Evolutionary conservation across 2,888 invertebrate species (phyloP), one percentile per base, ranked within the genome.

Genomic region (Tribolium freemani): DNA sequence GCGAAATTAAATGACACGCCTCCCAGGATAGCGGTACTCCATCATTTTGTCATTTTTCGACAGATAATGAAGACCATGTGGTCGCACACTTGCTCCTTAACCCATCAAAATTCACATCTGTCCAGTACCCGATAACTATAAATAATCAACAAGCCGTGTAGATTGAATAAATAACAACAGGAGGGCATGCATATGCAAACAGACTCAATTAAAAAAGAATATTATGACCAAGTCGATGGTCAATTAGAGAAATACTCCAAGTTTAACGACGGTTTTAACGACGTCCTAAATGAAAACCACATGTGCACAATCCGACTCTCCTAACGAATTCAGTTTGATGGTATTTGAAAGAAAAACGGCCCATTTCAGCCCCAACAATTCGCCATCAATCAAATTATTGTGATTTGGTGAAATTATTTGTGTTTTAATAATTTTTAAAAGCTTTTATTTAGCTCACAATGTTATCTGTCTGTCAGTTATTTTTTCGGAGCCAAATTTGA

Each of bases 171-270:
- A 78, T 78, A 77, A 64, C 53, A 11, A 13, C 51, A 50, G 68
- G 68, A 16, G 54, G 13, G 9, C 31, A 57, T 45, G 50, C 58
- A 58, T 69, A 58, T 56, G 46, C 20, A 68, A 50, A 50, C 30
- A 57, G n/a, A 44, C 44, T n/a, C 31, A 53, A 67, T 67, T 66
- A 58, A 51, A 71, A 63, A 63, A 75, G 74, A 77, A 74, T 76
- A 79, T 76, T 75, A 76, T 72, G 74, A 76, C 76, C 75, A 79
- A 76, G 73, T 70, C 71, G 68, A 71, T 75, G 76, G 69, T 74
- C 78, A 78, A 80, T 80, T 80, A 80, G 76, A 77, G 77, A 69
- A 76, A 77, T 75, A 74, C 75, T 75, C 77, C 72, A 72, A 75
- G 71, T 76, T 79, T 79, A 77, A 80, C 75, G 77, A 63, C 57